Evolutionary conservation across 2,797 vertebrate genomes (phyloP), one percentile per base, ranked within the genome.

Genomic region (Myotis vivesi): DNA sequence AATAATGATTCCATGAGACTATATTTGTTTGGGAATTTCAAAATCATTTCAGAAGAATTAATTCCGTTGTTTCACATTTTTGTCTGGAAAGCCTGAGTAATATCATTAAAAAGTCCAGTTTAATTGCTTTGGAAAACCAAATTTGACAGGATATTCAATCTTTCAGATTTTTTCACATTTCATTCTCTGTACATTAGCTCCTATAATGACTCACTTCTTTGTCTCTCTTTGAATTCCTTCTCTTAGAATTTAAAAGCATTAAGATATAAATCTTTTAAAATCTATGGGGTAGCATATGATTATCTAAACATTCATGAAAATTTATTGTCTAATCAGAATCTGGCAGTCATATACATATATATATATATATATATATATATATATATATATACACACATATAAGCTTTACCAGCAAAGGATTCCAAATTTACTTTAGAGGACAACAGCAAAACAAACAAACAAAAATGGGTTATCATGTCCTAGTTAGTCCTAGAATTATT

Each of bases 21-120:
- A 76, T 44, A 55, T 87, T 81, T 89, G 46, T 77, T 89, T 87
- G 30, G n/a, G 20, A 17, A 94, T 96, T 94, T 68, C 38, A 80
- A 94, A 93, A n/a, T 89, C 71, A 89, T 95, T 96, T 95, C 92
- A 38, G 68, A 83, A 91, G 85, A 89, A 95, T 91, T 81, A 77
- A 51, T 79, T 92, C 28, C 53, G 9, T 41, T 84, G 53, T 87
- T 89, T 38, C 20, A 81, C 12, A 80, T 68, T 92, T 95, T 95
- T 89, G 22, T 57, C 49, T 87, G n/a, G 30, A 55, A 95, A 69
- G 28, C 55, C 46, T 83, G 88, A 94, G 73, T 51, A 66, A 72
- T 95, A 81, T 77, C n/a, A 87, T 49, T 81, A 73, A 92, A 94
- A 95, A 87, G 16, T 20, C 10, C 76, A 38, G 9, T 87, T 95